Evolutionary conservation across 2,888 invertebrate genomes (phyloP).

Genomic region (Meteorus colon): DNA sequence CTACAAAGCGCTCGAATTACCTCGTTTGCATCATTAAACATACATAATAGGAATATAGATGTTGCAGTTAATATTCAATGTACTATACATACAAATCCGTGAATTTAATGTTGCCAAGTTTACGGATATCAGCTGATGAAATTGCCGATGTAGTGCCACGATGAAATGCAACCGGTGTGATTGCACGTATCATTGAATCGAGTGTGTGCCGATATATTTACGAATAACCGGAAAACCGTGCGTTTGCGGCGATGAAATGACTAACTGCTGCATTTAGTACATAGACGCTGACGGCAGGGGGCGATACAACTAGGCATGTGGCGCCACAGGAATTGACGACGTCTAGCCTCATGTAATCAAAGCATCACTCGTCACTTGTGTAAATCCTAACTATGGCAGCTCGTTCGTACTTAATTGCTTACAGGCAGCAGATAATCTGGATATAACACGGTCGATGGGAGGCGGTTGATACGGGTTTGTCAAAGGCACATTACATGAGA

Average conservation of each 20-base stretch:
- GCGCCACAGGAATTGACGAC: conserved; percentile 29
- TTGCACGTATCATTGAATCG: conserved; percentile 20
- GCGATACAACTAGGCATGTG: conserved; percentile 5
- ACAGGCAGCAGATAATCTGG: conserved; percentile 50
- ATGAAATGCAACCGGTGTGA: conserved; percentile 25
- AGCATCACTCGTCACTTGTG: conserved; percentile 25
- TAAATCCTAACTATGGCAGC: conserved; percentile 34
- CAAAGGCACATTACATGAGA: conserved; percentile 3
- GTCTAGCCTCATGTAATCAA: conserved; percentile 24
- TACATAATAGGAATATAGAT: background rate
- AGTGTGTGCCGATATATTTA: background rate
- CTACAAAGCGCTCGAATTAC: background rate
- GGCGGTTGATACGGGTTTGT: conserved; percentile 23
- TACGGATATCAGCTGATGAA: conserved; percentile 25
- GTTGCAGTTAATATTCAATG: background rate
- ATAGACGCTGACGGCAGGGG: conserved; percentile 25
- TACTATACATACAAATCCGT: background rate
- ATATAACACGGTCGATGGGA: conserved; percentile 17
- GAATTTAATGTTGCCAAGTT: background rate
- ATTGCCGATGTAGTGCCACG: conserved; percentile 11
- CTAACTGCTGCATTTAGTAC: conserved; percentile 31
- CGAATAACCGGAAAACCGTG: conserved; percentile 18
- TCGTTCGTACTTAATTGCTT: conserved; percentile 51
- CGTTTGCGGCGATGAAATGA: conserved; percentile 27
- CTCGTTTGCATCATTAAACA: background rate